phyloP scores from a whole-genome alignment of 2,888 invertebrate species.

The Sthenelais limicola region DNA sequence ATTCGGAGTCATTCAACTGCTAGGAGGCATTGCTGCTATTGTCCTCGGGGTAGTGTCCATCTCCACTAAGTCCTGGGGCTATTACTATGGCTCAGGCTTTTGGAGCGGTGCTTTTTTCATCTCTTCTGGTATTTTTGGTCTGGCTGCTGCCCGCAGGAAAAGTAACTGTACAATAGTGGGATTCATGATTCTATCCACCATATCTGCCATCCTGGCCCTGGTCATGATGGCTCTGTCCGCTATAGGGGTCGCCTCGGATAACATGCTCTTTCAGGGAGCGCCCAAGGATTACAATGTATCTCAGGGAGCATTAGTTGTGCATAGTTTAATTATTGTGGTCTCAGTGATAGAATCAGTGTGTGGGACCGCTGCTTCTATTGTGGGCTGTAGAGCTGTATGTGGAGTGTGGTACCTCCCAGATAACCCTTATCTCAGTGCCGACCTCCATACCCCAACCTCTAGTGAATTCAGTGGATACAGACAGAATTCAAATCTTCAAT shows the following conservation, averaged over 20 bases:
- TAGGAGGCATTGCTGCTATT: constrained; percentile 60
- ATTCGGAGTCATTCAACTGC: constrained; percentile 57
- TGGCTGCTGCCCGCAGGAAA: constrained; percentile 33
- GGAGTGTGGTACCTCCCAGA: constrained; percentile 75
- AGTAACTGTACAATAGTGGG: constrained; percentile 39
- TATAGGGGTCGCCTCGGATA: constrained; percentile 36
- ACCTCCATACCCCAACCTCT: constrained; percentile 31
- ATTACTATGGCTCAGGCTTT: constrained; percentile 63
- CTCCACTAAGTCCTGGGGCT: constrained; percentile 61
- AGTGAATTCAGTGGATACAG: constrained; percentile 5
- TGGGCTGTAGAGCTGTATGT: constrained; percentile 45
- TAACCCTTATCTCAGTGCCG: constrained; percentile 34
- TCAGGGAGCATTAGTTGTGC: constrained; percentile 20
- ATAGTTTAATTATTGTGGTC: constrained; percentile 36
- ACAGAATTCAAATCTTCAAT: constrained; percentile 32
- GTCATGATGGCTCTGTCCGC: constrained; percentile 37
- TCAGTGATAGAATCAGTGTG: constrained; percentile 27
- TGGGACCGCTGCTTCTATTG: constrained; percentile 31
- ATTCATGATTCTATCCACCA: constrained; percentile 43
- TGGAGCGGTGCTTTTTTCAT: constrained; percentile 59
- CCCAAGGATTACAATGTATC: neutral
- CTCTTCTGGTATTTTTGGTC: constrained; percentile 39
- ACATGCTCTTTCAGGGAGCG: constrained; percentile 27
- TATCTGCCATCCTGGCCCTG: constrained; percentile 41
- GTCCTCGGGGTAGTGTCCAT: constrained; percentile 60